phyloP scores from a whole-genome alignment of 1,140 invertebrate genomes.

The Sesamia nonagrioides region DNA sequence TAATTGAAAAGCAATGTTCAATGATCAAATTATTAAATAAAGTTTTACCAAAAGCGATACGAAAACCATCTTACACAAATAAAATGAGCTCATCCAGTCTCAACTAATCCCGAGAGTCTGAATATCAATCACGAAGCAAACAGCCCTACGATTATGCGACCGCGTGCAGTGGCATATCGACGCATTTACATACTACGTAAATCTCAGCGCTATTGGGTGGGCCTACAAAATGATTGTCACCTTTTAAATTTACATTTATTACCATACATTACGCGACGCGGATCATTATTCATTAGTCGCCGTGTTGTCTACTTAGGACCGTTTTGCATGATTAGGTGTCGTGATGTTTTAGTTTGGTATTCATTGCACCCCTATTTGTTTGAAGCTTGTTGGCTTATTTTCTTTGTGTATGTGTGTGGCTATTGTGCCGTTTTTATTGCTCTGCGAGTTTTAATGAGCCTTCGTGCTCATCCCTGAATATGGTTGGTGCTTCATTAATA shows the following conservation, averaged over 20 bases:
- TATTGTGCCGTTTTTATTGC: conserved; percentile 37
- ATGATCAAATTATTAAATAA: not conserved
- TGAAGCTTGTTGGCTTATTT: conserved; percentile 61
- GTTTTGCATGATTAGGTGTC: conserved; percentile 77
- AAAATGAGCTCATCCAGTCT: conserved; percentile 35
- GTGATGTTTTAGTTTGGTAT: conserved; percentile 74
- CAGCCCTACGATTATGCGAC: conserved; percentile 72
- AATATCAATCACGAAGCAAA: conserved; percentile 75
- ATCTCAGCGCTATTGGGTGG: conserved; percentile 77
- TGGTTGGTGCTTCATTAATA: conserved; percentile 19
- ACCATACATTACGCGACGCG: conserved; percentile 64
- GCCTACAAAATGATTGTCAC: conserved; percentile 80
- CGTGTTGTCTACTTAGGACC: conserved; percentile 68
- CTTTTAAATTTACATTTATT: conserved; percentile 86
- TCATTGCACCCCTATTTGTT: conserved; percentile 62
- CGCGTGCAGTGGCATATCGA: conserved; percentile 77
- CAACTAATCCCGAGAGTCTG: conserved; percentile 43
- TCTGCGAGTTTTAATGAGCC: conserved; percentile 32
- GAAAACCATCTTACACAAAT: conserved; percentile 12
- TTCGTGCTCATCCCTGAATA: conserved; percentile 17
- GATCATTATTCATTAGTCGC: conserved; percentile 66
- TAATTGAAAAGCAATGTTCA: not conserved
- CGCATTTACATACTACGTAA: conserved; percentile 76
- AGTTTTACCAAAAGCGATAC: not conserved
- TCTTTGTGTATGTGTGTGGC: conserved; percentile 52